Percentiles rank a stretch among this genome's conserved stretches.
Evolutionary conservation across 2,113 vertebrate genomes (phyloP).

Genomic region (Trinectes maculatus): DNA sequence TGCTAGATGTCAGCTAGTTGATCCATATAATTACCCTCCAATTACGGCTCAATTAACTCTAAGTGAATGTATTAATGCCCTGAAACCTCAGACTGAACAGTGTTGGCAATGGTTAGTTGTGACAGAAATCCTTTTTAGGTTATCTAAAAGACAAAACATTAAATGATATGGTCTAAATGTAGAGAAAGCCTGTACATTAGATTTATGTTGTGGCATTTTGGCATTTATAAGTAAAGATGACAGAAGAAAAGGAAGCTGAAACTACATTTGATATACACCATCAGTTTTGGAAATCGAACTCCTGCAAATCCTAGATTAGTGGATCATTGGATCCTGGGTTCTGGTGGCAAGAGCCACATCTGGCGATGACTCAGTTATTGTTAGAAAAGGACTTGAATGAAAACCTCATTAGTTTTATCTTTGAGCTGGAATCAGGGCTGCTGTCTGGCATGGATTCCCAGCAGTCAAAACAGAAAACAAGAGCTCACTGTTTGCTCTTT

Average conservation of each 20-base stretch:
- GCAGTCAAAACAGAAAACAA: constrained; percentile 84
- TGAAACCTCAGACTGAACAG: constrained; percentile 22
- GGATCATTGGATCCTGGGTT: constrained; percentile 66
- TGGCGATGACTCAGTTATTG: constrained; percentile 73
- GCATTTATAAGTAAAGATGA: constrained; percentile 19
- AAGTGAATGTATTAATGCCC: constrained; percentile 57
- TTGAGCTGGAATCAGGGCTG: constrained; percentile 77
- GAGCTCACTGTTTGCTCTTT: constrained; percentile 80
- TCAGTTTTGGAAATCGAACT: constrained; percentile 61
- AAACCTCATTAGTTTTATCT: constrained; percentile 82
- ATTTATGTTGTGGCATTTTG: constrained; percentile 14
- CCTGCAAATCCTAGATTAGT: constrained; percentile 70
- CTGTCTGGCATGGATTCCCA: constrained; percentile 79
- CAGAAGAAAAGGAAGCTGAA: constrained; percentile 51
- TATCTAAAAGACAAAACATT: not conserved
- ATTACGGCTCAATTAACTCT: constrained; percentile 58
- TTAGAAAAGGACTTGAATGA: constrained; percentile 76
- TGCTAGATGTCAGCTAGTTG: constrained; percentile 25
- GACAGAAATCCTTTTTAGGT: constrained; percentile 29
- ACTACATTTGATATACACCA: constrained; percentile 63
- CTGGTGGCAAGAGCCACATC: constrained; percentile 71
- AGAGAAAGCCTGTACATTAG: not conserved
- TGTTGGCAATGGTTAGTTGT: constrained; percentile 21
- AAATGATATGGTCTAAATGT: not conserved
- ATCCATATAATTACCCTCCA: constrained; percentile 59